Base-by-base conservation (phyloP, 2,797 vertebrate genomes). In the Poeciliopsis turneri region DNA sequence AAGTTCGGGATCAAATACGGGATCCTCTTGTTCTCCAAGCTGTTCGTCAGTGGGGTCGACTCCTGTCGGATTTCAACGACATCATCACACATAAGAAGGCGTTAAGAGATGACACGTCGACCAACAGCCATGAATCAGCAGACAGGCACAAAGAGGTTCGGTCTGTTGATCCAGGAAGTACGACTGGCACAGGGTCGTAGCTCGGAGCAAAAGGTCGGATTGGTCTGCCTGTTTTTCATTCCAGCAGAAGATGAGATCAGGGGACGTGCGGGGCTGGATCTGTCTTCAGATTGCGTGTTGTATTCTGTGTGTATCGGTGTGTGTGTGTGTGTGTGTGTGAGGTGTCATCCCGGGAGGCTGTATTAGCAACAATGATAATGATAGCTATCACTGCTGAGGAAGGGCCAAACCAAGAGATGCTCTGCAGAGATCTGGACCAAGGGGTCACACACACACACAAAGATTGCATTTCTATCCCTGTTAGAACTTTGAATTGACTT, bases 61-160 rank as follows among this genome's bases (percentile, higher is more conserved):
- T 87, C 77, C 85, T 93, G 91, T 92, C 92, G 93, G 90, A 84
- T 93, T 93, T 92, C 90, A 86, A 86, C 80, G 78, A 91, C 88
- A 91, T 90, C 86, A 91, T 87, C 90, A 87, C 86, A 82, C 83
- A 87, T 90, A 89, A 90, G 86, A 90, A 86, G 84, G 91, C 87
- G 90, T 91, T 88, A 76, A 82, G 8, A 84, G 88, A 84, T 86
- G 90, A 90, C 89, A 90, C 74, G 92, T 94, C 78, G 80, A 93
- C 90, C 88, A 85, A 80, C 79, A n/a, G 87, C 74, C 77, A 66
- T 69, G 87, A 90, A 86, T 86, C 85, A 87, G 84, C 78, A 77
- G 75, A 77, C 4, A 74, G 78, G 75, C 68, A 33, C 74, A 78
- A 70, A 78, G 47, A 8, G 77, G 45, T 51, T 43, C 4, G 66